Evolutionary conservation across 2,888 invertebrate genomes (phyloP).

Genomic region (Patella ulyssiponensis): DNA sequence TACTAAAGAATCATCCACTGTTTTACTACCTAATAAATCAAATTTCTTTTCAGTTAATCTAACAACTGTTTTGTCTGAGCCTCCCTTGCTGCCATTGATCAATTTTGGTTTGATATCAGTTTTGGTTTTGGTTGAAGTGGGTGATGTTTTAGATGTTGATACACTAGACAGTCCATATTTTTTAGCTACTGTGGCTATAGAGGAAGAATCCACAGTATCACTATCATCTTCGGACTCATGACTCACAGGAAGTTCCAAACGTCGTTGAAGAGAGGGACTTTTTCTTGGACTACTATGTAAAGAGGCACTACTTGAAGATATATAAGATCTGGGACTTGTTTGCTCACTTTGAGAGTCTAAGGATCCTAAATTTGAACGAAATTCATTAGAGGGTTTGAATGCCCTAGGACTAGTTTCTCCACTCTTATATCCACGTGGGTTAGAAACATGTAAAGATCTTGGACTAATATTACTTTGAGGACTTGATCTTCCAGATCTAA

Average conservation of each 20-base stretch:
- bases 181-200: conserved; percentile 1
- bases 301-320: conserved; percentile 4
- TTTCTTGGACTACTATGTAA: background rate
- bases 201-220: conserved; percentile 6
- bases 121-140: background rate
- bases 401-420: background rate
- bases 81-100: background rate
- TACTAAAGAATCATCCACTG: background rate
- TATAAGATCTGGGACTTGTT: background rate
- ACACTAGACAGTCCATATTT: conserved; percentile 3
- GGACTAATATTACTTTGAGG: background rate
- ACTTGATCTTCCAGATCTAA: background rate
- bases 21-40: background rate
- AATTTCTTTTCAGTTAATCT: conserved; percentile 8
- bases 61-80: background rate
- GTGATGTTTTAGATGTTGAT: conserved; percentile 7
- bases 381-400: background rate
- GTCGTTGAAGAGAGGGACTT: conserved; percentile 16
- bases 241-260: conserved; percentile 30
- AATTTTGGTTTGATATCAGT: background rate
- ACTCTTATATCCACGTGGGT: background rate
- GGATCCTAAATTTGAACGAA: background rate
- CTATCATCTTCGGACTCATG: conserved; percentile 25
- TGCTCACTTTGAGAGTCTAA: background rate
- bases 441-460: background rate